Conservation (phyloP, 2,113 vertebrate genomes). For the Setophaga kirtlandii region DNA sequence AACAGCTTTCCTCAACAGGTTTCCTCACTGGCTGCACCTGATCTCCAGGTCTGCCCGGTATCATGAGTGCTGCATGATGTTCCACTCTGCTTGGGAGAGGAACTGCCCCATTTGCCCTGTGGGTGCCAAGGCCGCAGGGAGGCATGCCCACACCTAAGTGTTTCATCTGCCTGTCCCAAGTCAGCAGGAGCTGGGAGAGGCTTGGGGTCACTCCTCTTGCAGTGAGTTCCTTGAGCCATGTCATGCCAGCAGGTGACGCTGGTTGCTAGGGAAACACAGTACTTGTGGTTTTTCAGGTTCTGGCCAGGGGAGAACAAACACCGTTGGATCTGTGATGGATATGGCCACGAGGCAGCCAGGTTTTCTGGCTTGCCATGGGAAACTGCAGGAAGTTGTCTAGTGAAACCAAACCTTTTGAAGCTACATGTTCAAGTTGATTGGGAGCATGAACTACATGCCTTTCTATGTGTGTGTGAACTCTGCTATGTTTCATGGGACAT, state of each 20-base stretch:
- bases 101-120: neutral
- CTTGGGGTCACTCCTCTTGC: neutral
- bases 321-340: neutral
- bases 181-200: neutral
- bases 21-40: neutral
- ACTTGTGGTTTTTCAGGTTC: neutral
- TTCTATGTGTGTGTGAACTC: neutral
- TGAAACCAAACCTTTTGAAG: neutral
- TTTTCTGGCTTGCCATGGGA: neutral
- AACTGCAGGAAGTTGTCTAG: neutral
- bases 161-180: neutral
- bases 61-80: neutral
- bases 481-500: accelerated
- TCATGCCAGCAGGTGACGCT: neutral
- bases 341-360: neutral
- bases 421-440: neutral
- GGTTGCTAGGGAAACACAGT: neutral
- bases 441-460: neutral
- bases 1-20: neutral
- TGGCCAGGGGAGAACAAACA: neutral
- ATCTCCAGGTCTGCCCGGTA: neutral
- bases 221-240: accelerated
- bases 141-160: neutral
- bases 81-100: neutral
- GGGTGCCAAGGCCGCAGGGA: neutral